Evolutionary conservation across 2,888 invertebrate genomes (phyloP).

Genomic region (Orchesellides sinensis): DNA sequence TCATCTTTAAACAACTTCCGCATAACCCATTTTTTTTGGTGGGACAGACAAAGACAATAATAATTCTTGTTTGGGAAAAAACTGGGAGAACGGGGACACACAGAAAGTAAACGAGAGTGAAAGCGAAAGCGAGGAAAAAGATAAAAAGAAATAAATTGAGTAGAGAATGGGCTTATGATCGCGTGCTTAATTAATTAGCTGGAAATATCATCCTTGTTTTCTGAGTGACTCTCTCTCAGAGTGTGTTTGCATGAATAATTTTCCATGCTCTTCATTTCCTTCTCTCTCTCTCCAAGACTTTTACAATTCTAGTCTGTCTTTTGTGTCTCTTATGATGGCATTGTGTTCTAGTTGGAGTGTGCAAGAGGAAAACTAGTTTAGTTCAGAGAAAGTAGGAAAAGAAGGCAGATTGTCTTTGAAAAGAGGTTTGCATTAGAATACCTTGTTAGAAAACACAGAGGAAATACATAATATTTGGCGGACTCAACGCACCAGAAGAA

Average conservation of each 20-base stretch:
- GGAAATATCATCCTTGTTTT: slow-evolving; percentile 64
- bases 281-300: not conserved
- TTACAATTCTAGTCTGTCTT: too few relatives aligned
- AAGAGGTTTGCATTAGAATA: too few relatives aligned
- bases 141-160: not conserved
- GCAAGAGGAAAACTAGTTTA: not conserved
- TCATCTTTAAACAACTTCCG: too few relatives aligned
- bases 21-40: too few relatives aligned
- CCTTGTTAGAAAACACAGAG: not conserved
- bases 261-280: slow-evolving; percentile 29
- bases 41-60: too few relatives aligned
- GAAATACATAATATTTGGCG: too few relatives aligned
- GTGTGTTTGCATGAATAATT: slow-evolving; percentile 62
- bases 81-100: too few relatives aligned
- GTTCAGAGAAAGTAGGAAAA: not conserved
- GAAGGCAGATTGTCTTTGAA: not conserved
- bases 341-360: not conserved
- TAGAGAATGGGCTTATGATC: slow-evolving; percentile 21
- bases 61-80: too few relatives aligned
- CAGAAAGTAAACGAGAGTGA: not conserved
- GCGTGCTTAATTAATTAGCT: slow-evolving; percentile 65
- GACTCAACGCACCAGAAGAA: too few relatives aligned
- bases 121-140: not conserved
- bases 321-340: not conserved
- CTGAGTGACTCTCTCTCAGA: slow-evolving; percentile 59